Base-by-base conservation (phyloP, 2,113 vertebrate species). In the Platysternon megacephalum region DNA sequence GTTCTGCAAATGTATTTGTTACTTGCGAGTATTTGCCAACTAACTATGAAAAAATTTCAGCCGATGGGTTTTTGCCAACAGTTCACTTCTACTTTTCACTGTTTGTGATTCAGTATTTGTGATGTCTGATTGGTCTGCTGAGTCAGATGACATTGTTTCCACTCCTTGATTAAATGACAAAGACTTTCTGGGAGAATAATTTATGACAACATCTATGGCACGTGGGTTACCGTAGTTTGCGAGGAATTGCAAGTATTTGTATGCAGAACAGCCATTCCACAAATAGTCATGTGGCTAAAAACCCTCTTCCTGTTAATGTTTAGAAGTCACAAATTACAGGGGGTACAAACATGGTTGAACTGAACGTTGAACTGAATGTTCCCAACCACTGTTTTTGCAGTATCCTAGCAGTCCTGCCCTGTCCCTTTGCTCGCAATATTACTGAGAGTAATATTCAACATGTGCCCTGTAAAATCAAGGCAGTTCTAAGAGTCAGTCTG, bases 21-120 rank as follows among this genome's bases (percentile, higher is more conserved):
- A 52, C 29, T 81, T 26, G 49, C 26, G 6, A 13, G 32, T 39
- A 3, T 39, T 2, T 52, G 29, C 7, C 3, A 9, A 87, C 5
- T 81, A 91, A 44, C 74, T 91, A 3, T 68, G 26, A 82, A 6
- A 89, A 91, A 93, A 46, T 91, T 89, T 76, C 35, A 82, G 42
- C 21, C 16, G 58, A 93, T 85, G 80, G n/a, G 29, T 17, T 5
- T 22, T 68, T 39, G n/a, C 14, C 32, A 46, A 7, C 83, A 39
- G 35, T 29, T 19, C 11, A 32, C 74, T 79, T 58, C 76, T 82
- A n/a, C 35, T 51, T 85, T 74, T 68, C 32, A 68, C 61, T n/a
- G 16, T 68, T 68, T 65, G 14, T 14, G n/a, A 68, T 68, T 68
- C 32, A 35, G 61, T n/a, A 19, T 68, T 35, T 68, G 16, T 68